Evolutionary conservation across 2,797 vertebrate species (phyloP).

Genomic region (Acanthis flammea): DNA sequence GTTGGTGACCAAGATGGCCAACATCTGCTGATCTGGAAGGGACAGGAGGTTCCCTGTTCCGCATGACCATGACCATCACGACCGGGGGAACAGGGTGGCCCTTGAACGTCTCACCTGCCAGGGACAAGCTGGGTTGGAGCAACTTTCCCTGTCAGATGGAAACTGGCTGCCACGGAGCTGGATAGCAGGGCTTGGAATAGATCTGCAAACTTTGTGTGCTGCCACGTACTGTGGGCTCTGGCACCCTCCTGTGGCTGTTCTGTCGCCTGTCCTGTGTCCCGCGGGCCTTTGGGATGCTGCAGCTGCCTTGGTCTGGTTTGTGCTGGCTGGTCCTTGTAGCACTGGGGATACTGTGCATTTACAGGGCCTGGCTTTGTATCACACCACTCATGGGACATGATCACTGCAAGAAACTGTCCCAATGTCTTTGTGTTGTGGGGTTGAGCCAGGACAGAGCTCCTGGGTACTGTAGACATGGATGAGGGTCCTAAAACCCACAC

Average conservation of each 20-base stretch:
- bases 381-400: neutral
- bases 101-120: neutral
- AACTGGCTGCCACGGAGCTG: neutral
- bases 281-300: neutral
- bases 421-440: neutral
- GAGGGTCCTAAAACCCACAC: neutral
- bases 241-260: constrained; percentile 66
- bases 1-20: neutral
- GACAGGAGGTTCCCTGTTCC: neutral
- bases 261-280: neutral
- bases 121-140: neutral
- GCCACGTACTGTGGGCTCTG: constrained; percentile 20
- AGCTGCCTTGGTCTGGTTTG: neutral
- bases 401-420: neutral
- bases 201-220: neutral
- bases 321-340: neutral
- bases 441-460: neutral
- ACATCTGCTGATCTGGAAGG: neutral
- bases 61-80: rapidly evolving
- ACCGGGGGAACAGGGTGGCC: neutral
- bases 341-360: rapidly evolving
- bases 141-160: neutral
- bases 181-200: neutral
- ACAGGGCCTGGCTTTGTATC: neutral
- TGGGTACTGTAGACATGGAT: rapidly evolving